Evolutionary conservation across 2,113 vertebrate species (phyloP).

Genomic region (Eleginops maclovinus): DNA sequence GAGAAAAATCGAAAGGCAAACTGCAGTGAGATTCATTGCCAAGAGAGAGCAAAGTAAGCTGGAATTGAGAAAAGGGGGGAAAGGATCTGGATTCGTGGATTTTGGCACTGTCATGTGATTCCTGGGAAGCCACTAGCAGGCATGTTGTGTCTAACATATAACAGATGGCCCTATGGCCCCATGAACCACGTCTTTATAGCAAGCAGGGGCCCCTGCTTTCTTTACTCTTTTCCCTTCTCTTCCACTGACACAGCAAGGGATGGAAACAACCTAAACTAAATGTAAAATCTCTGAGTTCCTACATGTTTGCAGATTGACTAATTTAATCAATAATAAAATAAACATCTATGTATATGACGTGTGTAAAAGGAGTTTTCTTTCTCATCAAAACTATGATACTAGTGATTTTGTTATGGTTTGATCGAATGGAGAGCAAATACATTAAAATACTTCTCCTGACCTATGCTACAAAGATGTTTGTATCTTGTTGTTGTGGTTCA

Average conservation of each 20-base stretch:
- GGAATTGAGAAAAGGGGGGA: not conserved
- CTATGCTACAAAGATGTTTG: not conserved
- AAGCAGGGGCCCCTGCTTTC: constrained; percentile 48
- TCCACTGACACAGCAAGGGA: constrained; percentile 49
- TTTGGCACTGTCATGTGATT: constrained; percentile 65
- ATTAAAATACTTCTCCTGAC: not conserved
- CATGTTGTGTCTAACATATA: constrained; percentile 79
- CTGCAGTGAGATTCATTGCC: not conserved
- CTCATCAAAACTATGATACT: not conserved
- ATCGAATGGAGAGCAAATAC: not conserved
- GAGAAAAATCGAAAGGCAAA: not conserved
- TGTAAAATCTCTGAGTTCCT: constrained; percentile 2
- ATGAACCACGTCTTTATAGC: constrained; percentile 51
- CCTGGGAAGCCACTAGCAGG: constrained; percentile 71
- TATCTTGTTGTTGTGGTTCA: constrained; percentile 37
- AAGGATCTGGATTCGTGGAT: constrained; percentile 34
- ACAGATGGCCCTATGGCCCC: constrained; percentile 70
- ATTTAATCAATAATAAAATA: not conserved
- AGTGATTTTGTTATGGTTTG: not conserved
- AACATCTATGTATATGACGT: too few species aligned
- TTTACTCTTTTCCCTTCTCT: constrained; percentile 3
- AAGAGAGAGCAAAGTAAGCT: not conserved
- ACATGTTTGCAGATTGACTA: not conserved
- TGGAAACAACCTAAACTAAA: constrained; percentile 61
- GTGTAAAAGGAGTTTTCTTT: too few species aligned